phyloP scores from a whole-genome alignment of 2,888 invertebrate species.

The Blastobasis lacticolella region DNA sequence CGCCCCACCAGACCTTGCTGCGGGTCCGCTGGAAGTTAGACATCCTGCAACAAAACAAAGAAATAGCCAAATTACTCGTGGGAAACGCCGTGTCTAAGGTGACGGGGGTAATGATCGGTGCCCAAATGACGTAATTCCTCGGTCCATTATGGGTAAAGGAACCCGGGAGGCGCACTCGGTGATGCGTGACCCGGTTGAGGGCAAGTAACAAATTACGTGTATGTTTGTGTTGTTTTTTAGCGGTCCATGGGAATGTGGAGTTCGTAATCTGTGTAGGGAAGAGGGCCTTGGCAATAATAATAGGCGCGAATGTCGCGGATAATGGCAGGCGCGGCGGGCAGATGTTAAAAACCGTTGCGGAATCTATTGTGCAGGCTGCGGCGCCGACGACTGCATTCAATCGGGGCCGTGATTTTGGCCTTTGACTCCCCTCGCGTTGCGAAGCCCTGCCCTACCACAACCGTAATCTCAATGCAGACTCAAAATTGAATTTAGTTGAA shows the following conservation, averaged over 20 bases:
- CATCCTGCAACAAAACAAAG: conserved; percentile 69
- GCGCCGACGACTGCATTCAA: conserved; percentile 41
- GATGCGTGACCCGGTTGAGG: conserved; percentile 47
- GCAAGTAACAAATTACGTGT: conserved; percentile 46
- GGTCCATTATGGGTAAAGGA: conserved; percentile 47
- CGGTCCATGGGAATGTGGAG: background rate
- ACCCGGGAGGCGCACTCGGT: conserved; percentile 40
- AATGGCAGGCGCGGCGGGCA: conserved; percentile 32
- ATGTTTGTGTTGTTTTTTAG: conserved; percentile 37
- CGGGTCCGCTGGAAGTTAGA: conserved; percentile 78
- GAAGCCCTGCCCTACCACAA: background rate
- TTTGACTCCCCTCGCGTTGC: conserved; percentile 44
- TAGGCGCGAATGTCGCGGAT: conserved; percentile 32
- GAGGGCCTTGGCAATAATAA: conserved; percentile 26
- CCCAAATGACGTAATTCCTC: conserved; percentile 57
- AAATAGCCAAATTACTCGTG: conserved; percentile 48
- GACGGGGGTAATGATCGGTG: conserved; percentile 48
- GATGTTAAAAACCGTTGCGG: conserved; percentile 71
- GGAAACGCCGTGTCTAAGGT: conserved; percentile 39
- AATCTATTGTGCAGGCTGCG: conserved; percentile 45
- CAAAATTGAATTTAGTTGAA: too few relatives aligned
- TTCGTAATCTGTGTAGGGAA: background rate
- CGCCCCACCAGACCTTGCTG: conserved; percentile 81
- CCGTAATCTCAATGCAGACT: too few relatives aligned
- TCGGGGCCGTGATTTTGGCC: conserved; percentile 41